Percentiles rank a stretch among this genome's conserved stretches.
These are phyloP conservation scores for Oscheius sp. DNA, from an alignment of 1,140 invertebrate genomes.

Conservation along the genomic window DNA sequence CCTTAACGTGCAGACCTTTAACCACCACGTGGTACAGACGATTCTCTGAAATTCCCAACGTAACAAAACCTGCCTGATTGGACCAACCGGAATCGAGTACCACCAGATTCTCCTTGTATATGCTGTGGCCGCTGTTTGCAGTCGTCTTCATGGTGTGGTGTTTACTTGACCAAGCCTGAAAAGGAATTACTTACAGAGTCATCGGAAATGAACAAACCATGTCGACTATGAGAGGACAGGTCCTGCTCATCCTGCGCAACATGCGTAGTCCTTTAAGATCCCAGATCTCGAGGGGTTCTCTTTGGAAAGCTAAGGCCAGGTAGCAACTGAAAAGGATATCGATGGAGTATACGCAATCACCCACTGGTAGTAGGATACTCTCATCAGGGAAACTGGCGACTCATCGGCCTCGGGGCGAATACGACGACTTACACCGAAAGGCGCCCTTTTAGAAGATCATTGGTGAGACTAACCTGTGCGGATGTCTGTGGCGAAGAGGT, in stretches of 20 bases:
- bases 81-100: conserved; percentile 50
- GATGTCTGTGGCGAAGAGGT: conserved; percentile 41
- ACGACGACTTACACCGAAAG: conserved; percentile 32
- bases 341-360: conserved; percentile 12
- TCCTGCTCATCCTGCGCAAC: conserved; percentile 51
- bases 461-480: conserved; percentile 19
- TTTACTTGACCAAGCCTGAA: conserved; percentile 55
- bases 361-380: conserved; percentile 58
- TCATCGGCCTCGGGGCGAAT: conserved; percentile 57
- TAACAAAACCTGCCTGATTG: not conserved
- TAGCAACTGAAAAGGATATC: conserved; percentile 50
- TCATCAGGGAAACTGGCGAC: conserved; percentile 49
- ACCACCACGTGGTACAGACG: conserved; percentile 58
- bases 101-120: conserved; percentile 58
- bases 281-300: conserved; percentile 59
- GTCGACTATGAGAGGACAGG: conserved; percentile 59
- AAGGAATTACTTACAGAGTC: not conserved
- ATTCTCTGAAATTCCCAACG: conserved; percentile 55
- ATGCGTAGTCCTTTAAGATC: conserved; percentile 52
- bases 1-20: conserved; percentile 58
- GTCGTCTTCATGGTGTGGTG: conserved; percentile 52
- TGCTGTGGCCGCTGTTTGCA: conserved; percentile 37
- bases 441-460: not conserved
- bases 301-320: conserved; percentile 55
- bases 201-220: conserved; percentile 45